Evolutionary conservation across 2,888 invertebrate genomes (phyloP).

Genomic region (Hipparchia sbordonii): DNA sequence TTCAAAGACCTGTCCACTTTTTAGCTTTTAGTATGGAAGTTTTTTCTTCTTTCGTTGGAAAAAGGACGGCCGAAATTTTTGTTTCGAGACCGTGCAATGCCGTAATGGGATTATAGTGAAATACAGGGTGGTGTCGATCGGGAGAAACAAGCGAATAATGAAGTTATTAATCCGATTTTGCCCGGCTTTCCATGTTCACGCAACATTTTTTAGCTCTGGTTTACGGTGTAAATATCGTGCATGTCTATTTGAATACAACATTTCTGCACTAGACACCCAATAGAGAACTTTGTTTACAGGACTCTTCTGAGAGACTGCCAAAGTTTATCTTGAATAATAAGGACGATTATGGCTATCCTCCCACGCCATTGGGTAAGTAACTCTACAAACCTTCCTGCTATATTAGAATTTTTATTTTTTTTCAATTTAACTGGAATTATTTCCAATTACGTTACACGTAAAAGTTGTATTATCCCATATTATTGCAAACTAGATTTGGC

Average conservation of each 20-base stretch:
- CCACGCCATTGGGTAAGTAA: constrained; percentile 59
- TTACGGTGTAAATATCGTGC: constrained; percentile 51
- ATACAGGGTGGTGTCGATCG: constrained; percentile 77
- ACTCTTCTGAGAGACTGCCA: constrained; percentile 52
- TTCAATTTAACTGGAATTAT: no score
- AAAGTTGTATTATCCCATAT: no score
- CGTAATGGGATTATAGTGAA: constrained; percentile 80
- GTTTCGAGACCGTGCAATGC: constrained; percentile 59
- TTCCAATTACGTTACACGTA: no score
- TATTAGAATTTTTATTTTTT: background rate
- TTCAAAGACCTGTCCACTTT: background rate
- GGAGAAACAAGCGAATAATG: constrained; percentile 80
- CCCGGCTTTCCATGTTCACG: constrained; percentile 69
- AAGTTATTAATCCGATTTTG: constrained; percentile 82
- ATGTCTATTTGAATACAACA: constrained; percentile 23
- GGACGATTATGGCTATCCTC: constrained; percentile 60
- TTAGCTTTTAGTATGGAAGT: background rate
- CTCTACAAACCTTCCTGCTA: background rate
- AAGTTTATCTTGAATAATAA: constrained; percentile 46
- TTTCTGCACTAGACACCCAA: background rate
- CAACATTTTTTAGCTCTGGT: constrained; percentile 56
- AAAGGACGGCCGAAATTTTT: constrained; percentile 56
- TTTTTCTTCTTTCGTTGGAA: constrained; percentile 31
- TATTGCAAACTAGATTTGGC: no score
- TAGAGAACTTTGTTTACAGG: constrained; percentile 51